Conservation (phyloP, 2,888 invertebrate genomes). For the Stratiomys singularior region DNA sequence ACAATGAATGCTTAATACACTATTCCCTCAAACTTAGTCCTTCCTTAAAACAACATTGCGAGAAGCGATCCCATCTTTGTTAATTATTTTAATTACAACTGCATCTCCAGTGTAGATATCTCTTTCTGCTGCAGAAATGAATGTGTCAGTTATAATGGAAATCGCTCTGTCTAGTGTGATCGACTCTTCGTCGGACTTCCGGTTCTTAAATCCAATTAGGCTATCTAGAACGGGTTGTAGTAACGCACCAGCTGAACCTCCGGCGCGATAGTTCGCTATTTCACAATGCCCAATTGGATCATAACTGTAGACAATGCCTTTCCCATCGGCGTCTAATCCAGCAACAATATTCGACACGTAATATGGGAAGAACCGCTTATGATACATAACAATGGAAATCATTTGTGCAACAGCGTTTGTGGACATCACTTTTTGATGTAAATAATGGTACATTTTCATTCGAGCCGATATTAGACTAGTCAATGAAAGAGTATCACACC, state of each 20-base stretch:
- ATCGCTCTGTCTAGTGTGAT: constrained; percentile 84
- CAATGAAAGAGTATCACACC: constrained; percentile 95
- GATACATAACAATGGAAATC: constrained; percentile 94
- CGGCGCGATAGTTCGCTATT: constrained; percentile 83
- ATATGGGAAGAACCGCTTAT: constrained; percentile 98
- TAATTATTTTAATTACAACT: constrained; percentile 86
- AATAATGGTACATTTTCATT: constrained; percentile 95
- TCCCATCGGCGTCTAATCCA: constrained; percentile 91
- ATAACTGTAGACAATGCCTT: constrained; percentile 95
- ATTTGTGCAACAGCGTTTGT: constrained; percentile 95
- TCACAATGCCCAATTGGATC: constrained; percentile 98
- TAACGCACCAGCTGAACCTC: constrained; percentile 89
- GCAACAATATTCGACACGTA: constrained; percentile 95
- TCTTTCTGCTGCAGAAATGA: constrained; percentile 96
- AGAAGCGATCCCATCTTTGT: constrained; percentile 82
- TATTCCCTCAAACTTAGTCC: constrained; percentile 75
- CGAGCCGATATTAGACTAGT: constrained; percentile 85
- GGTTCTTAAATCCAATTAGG: constrained; percentile 91
- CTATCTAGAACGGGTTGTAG: constrained; percentile 96
- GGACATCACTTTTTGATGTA: constrained; percentile 92
- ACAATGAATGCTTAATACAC: too few relatives aligned
- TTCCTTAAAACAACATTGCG: constrained; percentile 81
- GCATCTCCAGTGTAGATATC: constrained; percentile 98
- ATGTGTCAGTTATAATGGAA: constrained; percentile 90
- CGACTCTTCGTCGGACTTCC: constrained; percentile 71